A percentile compares a stretch with the other conserved stretches of the same genome.
Conservation (phyloP, 2,113 vertebrate genomes). For the Phaethornis superciliosus region DNA sequence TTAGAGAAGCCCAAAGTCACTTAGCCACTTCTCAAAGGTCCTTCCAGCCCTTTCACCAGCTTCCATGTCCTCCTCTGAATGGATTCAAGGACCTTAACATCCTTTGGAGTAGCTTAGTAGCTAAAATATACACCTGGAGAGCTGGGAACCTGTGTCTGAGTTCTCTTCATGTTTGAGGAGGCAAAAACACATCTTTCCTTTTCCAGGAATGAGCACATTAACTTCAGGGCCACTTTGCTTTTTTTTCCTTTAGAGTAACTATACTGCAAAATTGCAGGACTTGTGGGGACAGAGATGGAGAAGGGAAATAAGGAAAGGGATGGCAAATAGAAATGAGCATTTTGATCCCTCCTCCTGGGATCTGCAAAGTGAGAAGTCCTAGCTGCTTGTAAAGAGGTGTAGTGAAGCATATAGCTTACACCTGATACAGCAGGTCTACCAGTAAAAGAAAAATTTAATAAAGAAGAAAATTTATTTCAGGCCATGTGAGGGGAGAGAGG, state of each 20-base stretch:
- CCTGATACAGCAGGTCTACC: background rate
- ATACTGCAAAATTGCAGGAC: background rate
- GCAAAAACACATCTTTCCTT: background rate
- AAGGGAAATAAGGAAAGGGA: background rate
- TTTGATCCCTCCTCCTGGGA: accelerated
- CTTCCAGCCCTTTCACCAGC: too few relatives aligned
- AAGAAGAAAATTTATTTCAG: background rate
- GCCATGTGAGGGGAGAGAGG: background rate
- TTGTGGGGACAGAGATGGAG: background rate
- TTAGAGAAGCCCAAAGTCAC: too few relatives aligned
- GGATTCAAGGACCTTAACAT: too few relatives aligned
- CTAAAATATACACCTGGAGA: background rate
- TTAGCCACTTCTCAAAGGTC: too few relatives aligned
- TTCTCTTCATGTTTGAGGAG: background rate
- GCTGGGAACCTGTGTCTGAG: background rate
- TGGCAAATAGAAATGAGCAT: background rate
- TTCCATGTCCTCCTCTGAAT: too few relatives aligned
- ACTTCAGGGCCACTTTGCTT: background rate
- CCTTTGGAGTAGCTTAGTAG: background rate
- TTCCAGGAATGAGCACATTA: background rate
- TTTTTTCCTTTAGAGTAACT: background rate
- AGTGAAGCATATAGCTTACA: background rate
- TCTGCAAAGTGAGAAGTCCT: background rate
- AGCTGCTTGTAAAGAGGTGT: background rate
- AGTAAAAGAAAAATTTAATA: background rate